Base-by-base conservation (phyloP, 2,113 vertebrate species). In the Trichomycterus rosablanca region DNA sequence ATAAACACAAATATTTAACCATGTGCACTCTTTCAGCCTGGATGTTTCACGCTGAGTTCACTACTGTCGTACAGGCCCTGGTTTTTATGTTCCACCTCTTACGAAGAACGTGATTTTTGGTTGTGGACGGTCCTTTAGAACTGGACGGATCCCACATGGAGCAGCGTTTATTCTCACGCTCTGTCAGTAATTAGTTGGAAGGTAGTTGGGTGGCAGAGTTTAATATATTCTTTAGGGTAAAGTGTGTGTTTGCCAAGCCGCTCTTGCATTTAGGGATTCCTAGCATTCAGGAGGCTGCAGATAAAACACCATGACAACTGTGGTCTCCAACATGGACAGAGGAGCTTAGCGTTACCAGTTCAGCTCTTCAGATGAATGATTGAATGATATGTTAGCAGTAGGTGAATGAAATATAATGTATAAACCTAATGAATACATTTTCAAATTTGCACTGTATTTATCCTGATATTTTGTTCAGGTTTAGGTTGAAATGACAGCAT, bases 291-390 rank as follows among this genome's bases (percentile, higher is more conserved):
- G 14, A 56, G 40, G n/a, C 58, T 24, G 11, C 67, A 28, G 58
- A 16, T 50, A 11, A 26, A 62, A 34, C 63, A 22, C 71, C 63
- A 69, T 69, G 67, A 58, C 66, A 53, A 69, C 71, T 52, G 11
- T 7, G 19, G 22, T 34, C 57, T 71, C 57, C 26, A 20, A 10
- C 20, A 45, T n/a, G 51, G 43, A 55, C 34, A 12, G 14, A 8
- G 34, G 14, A 3, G 9, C 14, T 8, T 8, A 35, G 4, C 34
- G 9, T 5, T 19, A 26, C 24, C 15, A 20, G 15, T 4, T 19
- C 15, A 22, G 2, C 9, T 8, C 30, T 35, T 9, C 34, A 35
- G 9, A 35, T 35, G 30, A 5, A 9, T 32, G 4, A 5, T 9
- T 32, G 30, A 5, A 32, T 4, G 30, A 32, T 32, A 5, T 32